A percentile compares a stretch with the other conserved stretches of the same genome.
These are phyloP conservation scores for Gadus chalcogrammus DNA, from an alignment of 2,113 vertebrate species.

Conservation along the genomic window DNA sequence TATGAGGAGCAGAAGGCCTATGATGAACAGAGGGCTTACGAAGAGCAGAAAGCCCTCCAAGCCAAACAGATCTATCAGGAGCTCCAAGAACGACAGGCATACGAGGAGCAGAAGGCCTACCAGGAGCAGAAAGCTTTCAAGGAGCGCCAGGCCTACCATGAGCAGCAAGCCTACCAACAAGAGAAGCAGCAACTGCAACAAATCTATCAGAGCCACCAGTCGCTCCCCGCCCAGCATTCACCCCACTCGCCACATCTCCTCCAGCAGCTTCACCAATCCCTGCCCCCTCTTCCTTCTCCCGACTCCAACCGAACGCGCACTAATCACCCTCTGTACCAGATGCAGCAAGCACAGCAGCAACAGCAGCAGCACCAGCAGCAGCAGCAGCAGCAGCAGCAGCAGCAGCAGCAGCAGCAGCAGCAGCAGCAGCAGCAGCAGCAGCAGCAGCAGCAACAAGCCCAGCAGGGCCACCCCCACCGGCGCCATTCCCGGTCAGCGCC, in stretches of 20 bases:
- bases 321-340: conserved; percentile 62
- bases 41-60: conserved; percentile 35
- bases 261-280: conserved; percentile 70
- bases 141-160: conserved; percentile 10
- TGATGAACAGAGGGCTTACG: conserved; percentile 35
- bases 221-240: conserved; percentile 69
- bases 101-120: conserved; percentile 39
- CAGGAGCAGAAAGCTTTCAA: conserved; percentile 36
- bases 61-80: conserved; percentile 14
- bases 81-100: conserved; percentile 49
- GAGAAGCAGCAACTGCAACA: conserved; percentile 1
- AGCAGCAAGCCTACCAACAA: conserved; percentile 8
- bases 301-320: conserved; percentile 51
- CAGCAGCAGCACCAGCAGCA: conserved; percentile 9
- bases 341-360: conserved; percentile 48
- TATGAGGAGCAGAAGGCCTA: conserved; percentile 5
- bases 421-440: neutral
- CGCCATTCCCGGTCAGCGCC: conserved; percentile 64
- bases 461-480: conserved; percentile 48
- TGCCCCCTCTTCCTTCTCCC: conserved; percentile 66
- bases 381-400: conserved; percentile 21
- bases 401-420: conserved; percentile 5
- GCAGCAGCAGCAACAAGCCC: conserved; percentile 40
- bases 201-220: conserved; percentile 70
- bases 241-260: conserved; percentile 56